Conservation (phyloP, 2,888 invertebrate genomes). For the Timandra comae region DNA sequence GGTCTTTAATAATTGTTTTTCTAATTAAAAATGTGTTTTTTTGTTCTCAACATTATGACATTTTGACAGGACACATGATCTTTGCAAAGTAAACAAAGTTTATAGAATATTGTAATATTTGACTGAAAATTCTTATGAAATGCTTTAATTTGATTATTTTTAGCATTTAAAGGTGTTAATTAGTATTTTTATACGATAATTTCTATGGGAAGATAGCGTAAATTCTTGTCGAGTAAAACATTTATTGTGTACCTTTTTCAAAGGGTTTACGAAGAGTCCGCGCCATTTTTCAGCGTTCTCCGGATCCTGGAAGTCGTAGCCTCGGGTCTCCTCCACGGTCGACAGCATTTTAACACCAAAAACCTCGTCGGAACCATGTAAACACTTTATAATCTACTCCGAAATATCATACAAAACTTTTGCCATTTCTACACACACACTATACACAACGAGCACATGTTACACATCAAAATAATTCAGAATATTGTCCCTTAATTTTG, state of each 20-base stretch:
- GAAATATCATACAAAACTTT: conserved; percentile 50
- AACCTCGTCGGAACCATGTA: conserved; percentile 64
- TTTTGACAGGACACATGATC: too few species aligned
- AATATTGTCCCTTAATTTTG: conserved; percentile 1
- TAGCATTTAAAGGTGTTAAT: too few species aligned
- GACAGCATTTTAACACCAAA: conserved; percentile 64
- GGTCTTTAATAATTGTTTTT: too few species aligned
- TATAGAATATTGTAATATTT: too few species aligned
- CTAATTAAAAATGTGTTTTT: too few species aligned
- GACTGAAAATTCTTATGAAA: too few species aligned
- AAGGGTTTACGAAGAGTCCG: conserved; percentile 89
- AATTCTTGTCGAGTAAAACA: too few species aligned
- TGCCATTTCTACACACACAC: conserved; percentile 34
- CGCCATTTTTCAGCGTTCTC: conserved; percentile 95
- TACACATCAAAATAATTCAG: conserved; percentile 22
- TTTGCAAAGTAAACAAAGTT: too few species aligned
- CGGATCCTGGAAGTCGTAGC: conserved; percentile 91
- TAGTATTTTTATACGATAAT: too few species aligned
- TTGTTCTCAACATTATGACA: too few species aligned
- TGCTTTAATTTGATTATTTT: too few species aligned
- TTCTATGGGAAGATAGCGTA: too few species aligned
- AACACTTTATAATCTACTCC: conserved; percentile 52
- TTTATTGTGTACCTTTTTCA: conserved; percentile 89
- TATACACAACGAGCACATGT: conserved; percentile 25
- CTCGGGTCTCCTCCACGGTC: conserved; percentile 72